phyloP scores from a whole-genome alignment of 1,140 invertebrate genomes.

The Drosophila parabipectinata region DNA sequence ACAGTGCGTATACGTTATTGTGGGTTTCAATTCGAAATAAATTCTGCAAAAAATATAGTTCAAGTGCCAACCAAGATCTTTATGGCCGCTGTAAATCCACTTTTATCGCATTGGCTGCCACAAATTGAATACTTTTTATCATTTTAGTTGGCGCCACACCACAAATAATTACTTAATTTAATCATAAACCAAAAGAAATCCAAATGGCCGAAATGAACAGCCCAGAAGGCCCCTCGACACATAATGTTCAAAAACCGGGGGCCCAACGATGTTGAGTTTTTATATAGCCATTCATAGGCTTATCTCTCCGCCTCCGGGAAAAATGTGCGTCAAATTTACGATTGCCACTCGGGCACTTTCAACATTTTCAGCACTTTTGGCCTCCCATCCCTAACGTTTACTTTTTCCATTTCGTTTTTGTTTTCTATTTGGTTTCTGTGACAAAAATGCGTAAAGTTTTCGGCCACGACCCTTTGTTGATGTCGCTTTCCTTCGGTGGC shows the following conservation, averaged over 20 bases:
- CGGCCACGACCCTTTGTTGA: slow-evolving; percentile 38
- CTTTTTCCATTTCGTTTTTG: slow-evolving; percentile 2
- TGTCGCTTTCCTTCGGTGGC: slow-evolving; percentile 36
- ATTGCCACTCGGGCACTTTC: slow-evolving; percentile 64
- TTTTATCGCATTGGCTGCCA: slow-evolving; percentile 42
- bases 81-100: slow-evolving; percentile 51
- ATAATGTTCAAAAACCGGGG: slow-evolving; percentile 25
- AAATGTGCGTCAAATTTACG: slow-evolving; percentile 73
- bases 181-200: slow-evolving; percentile 63
- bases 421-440: slow-evolving; percentile 32
- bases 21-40: slow-evolving; percentile 32
- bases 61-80: slow-evolving; percentile 30
- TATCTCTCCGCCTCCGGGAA: slow-evolving; percentile 49
- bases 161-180: slow-evolving; percentile 80
- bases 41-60: slow-evolving; percentile 44
- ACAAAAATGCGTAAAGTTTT: slow-evolving; percentile 72
- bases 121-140: slow-evolving; percentile 55
- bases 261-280: slow-evolving; percentile 45
- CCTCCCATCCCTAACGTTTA: neutral
- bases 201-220: slow-evolving; percentile 8
- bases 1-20: slow-evolving; percentile 65
- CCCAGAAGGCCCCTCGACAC: slow-evolving; percentile 28
- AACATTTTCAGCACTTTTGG: slow-evolving; percentile 68
- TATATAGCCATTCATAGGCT: slow-evolving; percentile 73
- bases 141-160: slow-evolving; percentile 57